Conservation (phyloP, 2,888 invertebrate genomes). For the Machimus rusticus region DNA sequence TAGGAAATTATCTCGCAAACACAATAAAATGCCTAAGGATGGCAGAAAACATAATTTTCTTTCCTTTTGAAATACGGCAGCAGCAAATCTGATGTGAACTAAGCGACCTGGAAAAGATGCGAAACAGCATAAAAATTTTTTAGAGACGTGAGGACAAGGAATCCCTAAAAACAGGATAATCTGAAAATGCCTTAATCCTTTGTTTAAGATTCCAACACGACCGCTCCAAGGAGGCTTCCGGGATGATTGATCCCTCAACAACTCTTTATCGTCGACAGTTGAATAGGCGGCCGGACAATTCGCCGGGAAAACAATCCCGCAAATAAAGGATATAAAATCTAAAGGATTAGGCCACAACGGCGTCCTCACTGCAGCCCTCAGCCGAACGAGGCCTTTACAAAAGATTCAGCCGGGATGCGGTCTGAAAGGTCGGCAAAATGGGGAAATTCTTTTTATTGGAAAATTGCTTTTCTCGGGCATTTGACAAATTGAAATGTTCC, state of each 20-base stretch:
- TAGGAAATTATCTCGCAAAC: neutral
- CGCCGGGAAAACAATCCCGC: slow-evolving; percentile 8
- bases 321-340: slow-evolving; percentile 36
- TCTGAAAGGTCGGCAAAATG: neutral
- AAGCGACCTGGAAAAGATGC: neutral
- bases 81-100: neutral
- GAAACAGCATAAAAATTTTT: neutral
- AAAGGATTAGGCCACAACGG: slow-evolving; percentile 7
- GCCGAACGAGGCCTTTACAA: neutral
- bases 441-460: neutral
- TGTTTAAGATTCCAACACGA: slow-evolving; percentile 25
- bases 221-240: neutral
- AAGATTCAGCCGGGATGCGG: neutral
- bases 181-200: slow-evolving; percentile 45
- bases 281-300: slow-evolving; percentile 17
- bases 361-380: neutral
- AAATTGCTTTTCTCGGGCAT: neutral
- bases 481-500: slow-evolving; percentile 26
- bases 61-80: neutral
- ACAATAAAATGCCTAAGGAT: neutral
- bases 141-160: neutral
- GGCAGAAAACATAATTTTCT: neutral
- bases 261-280: slow-evolving; percentile 32
- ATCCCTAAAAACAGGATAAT: slow-evolving; percentile 44
- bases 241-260: slow-evolving; percentile 34